Evolutionary conservation across 2,113 vertebrate genomes (phyloP).

Genomic region (Saiga tatarica): DNA sequence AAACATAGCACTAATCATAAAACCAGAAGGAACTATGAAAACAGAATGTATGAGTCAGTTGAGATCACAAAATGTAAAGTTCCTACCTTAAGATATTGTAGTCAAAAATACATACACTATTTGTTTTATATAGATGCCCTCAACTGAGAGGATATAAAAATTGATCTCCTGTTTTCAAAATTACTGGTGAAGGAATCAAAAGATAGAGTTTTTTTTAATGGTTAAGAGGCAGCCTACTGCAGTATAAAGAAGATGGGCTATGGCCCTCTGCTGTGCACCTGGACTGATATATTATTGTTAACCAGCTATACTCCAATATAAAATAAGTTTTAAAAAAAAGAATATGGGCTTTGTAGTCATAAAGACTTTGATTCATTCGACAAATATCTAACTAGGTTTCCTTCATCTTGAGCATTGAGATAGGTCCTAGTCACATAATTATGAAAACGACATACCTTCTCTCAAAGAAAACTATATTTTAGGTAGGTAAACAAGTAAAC

Average conservation of each 20-base stretch:
- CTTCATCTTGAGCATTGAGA: background rate
- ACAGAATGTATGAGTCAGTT: background rate
- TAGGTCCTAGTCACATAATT: background rate
- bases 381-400: slow-evolving; percentile 5
- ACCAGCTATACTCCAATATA: background rate
- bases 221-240: background rate
- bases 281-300: background rate
- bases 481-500: background rate
- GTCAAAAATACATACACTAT: background rate
- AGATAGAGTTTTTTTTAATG: slow-evolving; percentile 1
- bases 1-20: background rate
- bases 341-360: background rate
- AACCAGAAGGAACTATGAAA: slow-evolving; percentile 32
- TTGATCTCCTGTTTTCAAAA: slow-evolving; percentile 46
- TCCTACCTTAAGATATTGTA: slow-evolving; percentile 2
- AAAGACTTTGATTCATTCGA: slow-evolving; percentile 23
- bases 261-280: background rate
- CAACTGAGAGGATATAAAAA: slow-evolving; percentile 3
- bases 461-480: background rate
- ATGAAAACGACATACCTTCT: background rate
- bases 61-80: slow-evolving; percentile 20
- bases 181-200: slow-evolving; percentile 32
- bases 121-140: background rate
- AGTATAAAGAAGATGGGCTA: background rate
- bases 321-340: background rate